phyloP scores from a whole-genome alignment of 2,888 invertebrate species.

The Eupithecia subfuscata region DNA sequence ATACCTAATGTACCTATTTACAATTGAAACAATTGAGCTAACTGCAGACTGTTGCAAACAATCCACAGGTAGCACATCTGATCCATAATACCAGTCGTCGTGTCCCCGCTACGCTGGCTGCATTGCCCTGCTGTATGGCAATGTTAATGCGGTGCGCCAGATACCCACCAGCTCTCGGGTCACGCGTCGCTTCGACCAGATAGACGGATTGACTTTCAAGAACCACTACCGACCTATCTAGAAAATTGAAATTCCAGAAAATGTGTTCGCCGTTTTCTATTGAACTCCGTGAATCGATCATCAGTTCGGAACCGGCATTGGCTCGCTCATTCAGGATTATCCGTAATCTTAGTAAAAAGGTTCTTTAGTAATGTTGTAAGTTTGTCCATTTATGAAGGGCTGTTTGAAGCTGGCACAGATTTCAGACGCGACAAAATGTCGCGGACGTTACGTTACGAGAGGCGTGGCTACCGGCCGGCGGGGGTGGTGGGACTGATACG shows the following conservation, averaged over 20 bases:
- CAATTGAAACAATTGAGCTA: too few relatives aligned
- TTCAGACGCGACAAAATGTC: neutral
- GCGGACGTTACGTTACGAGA: neutral
- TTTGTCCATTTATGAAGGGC: conserved; percentile 26
- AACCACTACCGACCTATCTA: neutral
- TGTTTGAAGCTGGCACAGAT: too few relatives aligned
- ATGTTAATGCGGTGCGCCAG: too few relatives aligned
- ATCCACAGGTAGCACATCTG: too few relatives aligned
- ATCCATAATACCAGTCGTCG: too few relatives aligned
- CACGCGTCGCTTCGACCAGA: too few relatives aligned
- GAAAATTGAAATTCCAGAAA: neutral
- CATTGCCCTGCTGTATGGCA: too few relatives aligned
- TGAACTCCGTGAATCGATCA: neutral
- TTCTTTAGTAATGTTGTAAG: conserved; percentile 28
- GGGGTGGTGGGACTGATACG: neutral
- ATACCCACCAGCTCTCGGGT: too few relatives aligned
- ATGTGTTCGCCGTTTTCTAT: neutral
- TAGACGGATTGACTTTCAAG: neutral
- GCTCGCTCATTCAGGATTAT: conserved; percentile 9
- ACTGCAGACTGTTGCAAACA: too few relatives aligned
- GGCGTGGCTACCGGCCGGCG: neutral
- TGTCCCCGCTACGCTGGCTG: too few relatives aligned
- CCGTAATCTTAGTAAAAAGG: conserved; percentile 19
- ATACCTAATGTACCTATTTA: too few relatives aligned
- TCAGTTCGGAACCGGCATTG: neutral